These are phyloP conservation scores for Otolemur garnettii DNA, from an alignment of 2,113 vertebrate genomes.

Conservation along the genomic window DNA sequence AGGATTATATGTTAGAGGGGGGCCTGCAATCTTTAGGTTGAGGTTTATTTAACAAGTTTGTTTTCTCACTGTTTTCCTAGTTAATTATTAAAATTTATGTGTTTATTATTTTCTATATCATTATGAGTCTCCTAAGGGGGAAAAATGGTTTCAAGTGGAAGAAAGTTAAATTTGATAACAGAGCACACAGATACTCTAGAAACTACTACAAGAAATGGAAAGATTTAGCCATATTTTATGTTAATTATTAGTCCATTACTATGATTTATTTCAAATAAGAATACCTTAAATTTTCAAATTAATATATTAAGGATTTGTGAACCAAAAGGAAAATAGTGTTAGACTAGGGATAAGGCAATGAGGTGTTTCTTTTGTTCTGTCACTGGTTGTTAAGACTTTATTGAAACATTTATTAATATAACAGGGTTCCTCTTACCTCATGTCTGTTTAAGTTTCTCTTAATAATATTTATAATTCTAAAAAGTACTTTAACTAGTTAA, in stretches of 20 bases:
- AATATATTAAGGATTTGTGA: neutral
- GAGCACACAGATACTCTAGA: neutral
- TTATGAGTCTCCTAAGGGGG: neutral
- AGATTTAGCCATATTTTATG: neutral
- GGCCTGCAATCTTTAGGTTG: neutral
- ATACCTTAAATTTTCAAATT: conserved; percentile 13
- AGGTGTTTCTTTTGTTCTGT: neutral
- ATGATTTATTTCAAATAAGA: neutral
- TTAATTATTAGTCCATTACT: neutral
- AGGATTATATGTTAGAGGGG: neutral
- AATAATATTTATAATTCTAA: conserved; percentile 22
- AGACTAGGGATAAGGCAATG: neutral
- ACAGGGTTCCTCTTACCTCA: neutral
- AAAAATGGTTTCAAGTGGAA: conserved; percentile 42
- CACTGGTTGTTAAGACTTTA: neutral
- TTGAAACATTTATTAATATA: neutral
- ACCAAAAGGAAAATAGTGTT: neutral
- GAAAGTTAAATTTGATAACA: neutral
- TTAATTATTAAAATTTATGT: neutral
- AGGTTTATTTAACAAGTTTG: neutral
- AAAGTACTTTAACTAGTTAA: neutral
- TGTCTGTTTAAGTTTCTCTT: conserved; percentile 2
- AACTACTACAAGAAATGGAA: conserved; percentile 24
- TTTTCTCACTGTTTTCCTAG: conserved; percentile 12
- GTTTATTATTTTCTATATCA: neutral